Evolutionary conservation across 2,113 vertebrate genomes (phyloP), one percentile per base, ranked within the genome.

Genomic region (Tursiops truncatus): DNA sequence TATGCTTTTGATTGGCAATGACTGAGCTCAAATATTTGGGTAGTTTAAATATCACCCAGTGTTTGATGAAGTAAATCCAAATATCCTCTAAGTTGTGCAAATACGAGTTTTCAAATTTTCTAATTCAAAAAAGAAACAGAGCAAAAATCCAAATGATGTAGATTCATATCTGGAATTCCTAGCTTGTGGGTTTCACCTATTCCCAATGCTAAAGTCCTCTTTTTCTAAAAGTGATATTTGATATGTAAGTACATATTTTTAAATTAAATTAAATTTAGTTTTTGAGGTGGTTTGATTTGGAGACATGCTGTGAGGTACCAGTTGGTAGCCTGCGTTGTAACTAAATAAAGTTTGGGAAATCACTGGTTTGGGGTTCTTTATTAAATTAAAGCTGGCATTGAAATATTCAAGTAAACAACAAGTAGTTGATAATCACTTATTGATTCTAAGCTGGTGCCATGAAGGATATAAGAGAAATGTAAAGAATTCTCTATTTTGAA

Each of bases 61-160:
- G 6, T 38, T 23, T 92, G 63, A 85, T 89, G 23, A 96, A 89
- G 21, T 58, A 76, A 85, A 60, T 50, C 31, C 70, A 84, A 85
- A 84, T 38, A 87, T 62, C n/a, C 33, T 92, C 47, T 81, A 89
- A 60, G 15, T 53, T 82, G 28, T 63, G 9, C 31, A 92, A 74
- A 74, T 47, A 83, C 15, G 67, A 91, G 58, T 89, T 96, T 79
- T 53, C 77, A 96, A 50, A 4, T 63, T 80, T 88, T 90, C 63
- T 97, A 76, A 65, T 71, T 94, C 87, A 73, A 58, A 81, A 97
- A 80, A 96, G 50, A 92, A 89, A 63, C n/a, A 60, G 86, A 89
- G 89, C 9, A 71, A 5, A 90, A 87, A 71, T 50, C 31, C 21
- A 53, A 62, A 38, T 73, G 26, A 71, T 38, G 4, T 60, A 50